These are phyloP conservation scores for Calameuta pallipes DNA, from an alignment of 2,888 invertebrate species.

Conservation along the genomic window DNA sequence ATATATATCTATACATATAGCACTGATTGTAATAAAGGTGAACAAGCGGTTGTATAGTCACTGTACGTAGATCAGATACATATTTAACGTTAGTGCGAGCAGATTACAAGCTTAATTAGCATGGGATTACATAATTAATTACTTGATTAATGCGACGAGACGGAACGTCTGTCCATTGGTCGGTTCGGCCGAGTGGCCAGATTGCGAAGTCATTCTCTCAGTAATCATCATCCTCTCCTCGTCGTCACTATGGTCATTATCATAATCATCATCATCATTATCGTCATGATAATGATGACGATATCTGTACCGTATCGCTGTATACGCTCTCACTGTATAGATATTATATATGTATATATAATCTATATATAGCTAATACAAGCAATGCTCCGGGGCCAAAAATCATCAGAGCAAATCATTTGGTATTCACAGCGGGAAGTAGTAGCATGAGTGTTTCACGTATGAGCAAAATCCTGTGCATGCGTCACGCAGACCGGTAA, in stretches of 20 bases:
- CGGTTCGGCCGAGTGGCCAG: conserved; percentile 8
- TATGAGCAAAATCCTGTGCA: neutral
- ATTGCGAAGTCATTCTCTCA: neutral
- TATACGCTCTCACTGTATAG: neutral
- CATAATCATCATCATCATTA: conserved; percentile 17
- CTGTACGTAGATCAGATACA: conserved; percentile 29
- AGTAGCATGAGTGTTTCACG: neutral
- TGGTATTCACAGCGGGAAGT: conserved; percentile 52
- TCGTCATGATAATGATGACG: conserved; percentile 12
- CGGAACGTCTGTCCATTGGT: conserved; percentile 56
- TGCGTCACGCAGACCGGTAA: neutral
- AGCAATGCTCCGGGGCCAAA: conserved; percentile 28
- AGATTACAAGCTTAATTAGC: conserved; percentile 61
- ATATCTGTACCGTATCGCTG: neutral
- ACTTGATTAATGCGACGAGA: conserved; percentile 60
- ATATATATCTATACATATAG: neutral
- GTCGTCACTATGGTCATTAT: conserved; percentile 11
- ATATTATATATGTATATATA: neutral
- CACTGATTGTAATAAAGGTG: neutral
- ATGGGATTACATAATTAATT: conserved; percentile 63
- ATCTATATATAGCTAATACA: neutral
- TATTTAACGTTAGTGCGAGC: conserved; percentile 45
- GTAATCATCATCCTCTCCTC: neutral
- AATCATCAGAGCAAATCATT: conserved; percentile 50
- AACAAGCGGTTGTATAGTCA: neutral